Evolutionary conservation across 1,140 invertebrate genomes (phyloP).

Genomic region (Leptoteleia sp.): DNA sequence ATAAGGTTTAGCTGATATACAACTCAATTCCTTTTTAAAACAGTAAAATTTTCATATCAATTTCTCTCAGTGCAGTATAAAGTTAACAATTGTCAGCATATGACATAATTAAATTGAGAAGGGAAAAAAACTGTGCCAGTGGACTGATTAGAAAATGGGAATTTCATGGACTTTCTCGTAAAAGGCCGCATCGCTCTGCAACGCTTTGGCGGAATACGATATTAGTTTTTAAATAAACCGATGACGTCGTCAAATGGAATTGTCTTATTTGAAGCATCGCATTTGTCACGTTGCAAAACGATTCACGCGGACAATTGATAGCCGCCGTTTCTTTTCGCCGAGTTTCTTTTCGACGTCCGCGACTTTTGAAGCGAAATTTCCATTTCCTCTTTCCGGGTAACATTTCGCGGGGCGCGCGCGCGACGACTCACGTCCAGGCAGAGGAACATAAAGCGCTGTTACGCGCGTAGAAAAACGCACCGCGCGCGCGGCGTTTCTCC

Average conservation of each 20-base stretch:
- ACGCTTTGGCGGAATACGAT: constrained; percentile 29
- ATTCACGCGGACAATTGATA: constrained; percentile 61
- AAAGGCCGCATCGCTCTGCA: constrained; percentile 3
- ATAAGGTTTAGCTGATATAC: too few species aligned
- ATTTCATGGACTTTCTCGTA: constrained; percentile 23
- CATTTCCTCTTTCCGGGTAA: constrained; percentile 54
- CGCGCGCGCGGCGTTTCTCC: constrained; percentile 73
- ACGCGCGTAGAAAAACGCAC: constrained; percentile 52
- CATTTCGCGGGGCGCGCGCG: constrained; percentile 60
- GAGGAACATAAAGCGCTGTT: constrained; percentile 47
- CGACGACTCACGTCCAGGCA: constrained; percentile 19
- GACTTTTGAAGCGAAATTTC: constrained; percentile 56
- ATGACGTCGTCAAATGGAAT: constrained; percentile 23
- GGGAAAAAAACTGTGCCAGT: constrained; percentile 9
- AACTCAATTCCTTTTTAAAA: too few species aligned
- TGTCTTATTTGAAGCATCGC: constrained; percentile 24
- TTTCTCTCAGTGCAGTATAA: too few species aligned
- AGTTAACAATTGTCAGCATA: too few species aligned
- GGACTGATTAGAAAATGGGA: neutral
- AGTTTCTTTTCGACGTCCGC: constrained; percentile 57
- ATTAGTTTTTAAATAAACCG: constrained; percentile 41
- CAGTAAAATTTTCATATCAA: too few species aligned
- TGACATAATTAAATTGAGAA: too few species aligned
- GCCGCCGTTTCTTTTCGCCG: constrained; percentile 40
- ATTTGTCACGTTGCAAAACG: constrained; percentile 56